Evolutionary conservation across 2,113 vertebrate genomes (phyloP).

Genomic region (Centropus unirufus): DNA sequence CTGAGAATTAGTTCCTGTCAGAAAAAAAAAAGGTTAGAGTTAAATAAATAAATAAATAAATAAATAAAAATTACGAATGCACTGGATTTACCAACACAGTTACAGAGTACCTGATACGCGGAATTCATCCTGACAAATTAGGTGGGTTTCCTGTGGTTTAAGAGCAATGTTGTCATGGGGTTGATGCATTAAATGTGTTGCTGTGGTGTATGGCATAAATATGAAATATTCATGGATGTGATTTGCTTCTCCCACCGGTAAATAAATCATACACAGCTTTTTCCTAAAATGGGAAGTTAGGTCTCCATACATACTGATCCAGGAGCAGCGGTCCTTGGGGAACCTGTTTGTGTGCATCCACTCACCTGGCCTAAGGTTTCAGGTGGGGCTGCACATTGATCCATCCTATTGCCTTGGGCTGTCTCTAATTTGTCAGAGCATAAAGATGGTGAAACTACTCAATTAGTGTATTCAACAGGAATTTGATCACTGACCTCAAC

Average conservation of each 20-base stretch:
- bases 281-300: background rate
- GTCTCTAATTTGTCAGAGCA: background rate
- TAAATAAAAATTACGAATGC: background rate
- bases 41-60: conserved; percentile 25
- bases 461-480: background rate
- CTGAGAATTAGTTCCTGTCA: conserved; percentile 10
- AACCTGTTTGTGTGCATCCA: background rate
- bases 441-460: background rate
- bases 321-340: background rate
- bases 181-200: conserved; percentile 24
- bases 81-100: background rate
- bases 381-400: background rate
- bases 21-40: background rate
- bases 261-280: conserved; percentile 31
- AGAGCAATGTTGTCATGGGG: background rate
- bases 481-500: background rate
- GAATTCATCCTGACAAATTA: conserved; percentile 33
- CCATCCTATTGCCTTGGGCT: background rate
- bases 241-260: conserved; percentile 24
- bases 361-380: background rate
- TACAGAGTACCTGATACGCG: background rate
- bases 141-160: conserved; percentile 49
- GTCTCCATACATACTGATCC: background rate
- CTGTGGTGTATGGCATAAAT: conserved; percentile 14
- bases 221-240: conserved; percentile 35